A percentile compares a stretch with the other conserved stretches of the same genome.
Conservation (phyloP, 1,140 invertebrate genomes). For the Heliconius nattereri region DNA sequence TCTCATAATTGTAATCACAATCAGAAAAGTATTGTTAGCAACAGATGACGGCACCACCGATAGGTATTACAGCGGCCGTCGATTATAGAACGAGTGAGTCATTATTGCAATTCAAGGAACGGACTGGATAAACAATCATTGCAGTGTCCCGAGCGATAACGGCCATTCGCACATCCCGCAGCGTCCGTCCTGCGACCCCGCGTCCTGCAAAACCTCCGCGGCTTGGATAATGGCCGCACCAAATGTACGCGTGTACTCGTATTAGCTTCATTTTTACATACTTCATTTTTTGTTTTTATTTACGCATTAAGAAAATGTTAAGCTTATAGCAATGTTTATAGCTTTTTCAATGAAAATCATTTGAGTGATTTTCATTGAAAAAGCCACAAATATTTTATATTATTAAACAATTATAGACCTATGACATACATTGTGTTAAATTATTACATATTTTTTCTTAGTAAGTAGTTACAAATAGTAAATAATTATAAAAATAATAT, state of each 20-base stretch:
- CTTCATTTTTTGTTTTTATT: background rate
- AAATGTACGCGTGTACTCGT: slow-evolving; percentile 36
- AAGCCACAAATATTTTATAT: background rate
- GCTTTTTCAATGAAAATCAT: too few species aligned
- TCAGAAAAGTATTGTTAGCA: slow-evolving; percentile 19
- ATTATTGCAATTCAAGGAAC: slow-evolving; percentile 80
- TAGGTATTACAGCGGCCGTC: slow-evolving; percentile 57
- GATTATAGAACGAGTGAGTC: slow-evolving; percentile 73
- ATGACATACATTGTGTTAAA: background rate
- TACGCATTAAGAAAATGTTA: background rate
- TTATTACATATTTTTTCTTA: background rate
- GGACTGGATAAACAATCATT: slow-evolving; percentile 79
- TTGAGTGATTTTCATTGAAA: background rate
- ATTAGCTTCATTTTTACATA: background rate
- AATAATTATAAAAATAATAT: background rate
- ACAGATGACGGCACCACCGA: slow-evolving; percentile 42
- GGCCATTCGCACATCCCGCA: slow-evolving; percentile 72
- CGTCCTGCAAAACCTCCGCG: slow-evolving; percentile 30
- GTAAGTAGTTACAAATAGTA: background rate
- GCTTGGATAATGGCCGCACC: slow-evolving; percentile 24
- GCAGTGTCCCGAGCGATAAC: slow-evolving; percentile 72
- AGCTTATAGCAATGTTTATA: background rate
- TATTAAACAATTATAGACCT: background rate
- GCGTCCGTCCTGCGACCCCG: slow-evolving; percentile 40
- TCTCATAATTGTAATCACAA: background rate